These are phyloP conservation scores for Leptopilina drosophilae DNA, from an alignment of 2,888 invertebrate species.

Conservation along the genomic window DNA sequence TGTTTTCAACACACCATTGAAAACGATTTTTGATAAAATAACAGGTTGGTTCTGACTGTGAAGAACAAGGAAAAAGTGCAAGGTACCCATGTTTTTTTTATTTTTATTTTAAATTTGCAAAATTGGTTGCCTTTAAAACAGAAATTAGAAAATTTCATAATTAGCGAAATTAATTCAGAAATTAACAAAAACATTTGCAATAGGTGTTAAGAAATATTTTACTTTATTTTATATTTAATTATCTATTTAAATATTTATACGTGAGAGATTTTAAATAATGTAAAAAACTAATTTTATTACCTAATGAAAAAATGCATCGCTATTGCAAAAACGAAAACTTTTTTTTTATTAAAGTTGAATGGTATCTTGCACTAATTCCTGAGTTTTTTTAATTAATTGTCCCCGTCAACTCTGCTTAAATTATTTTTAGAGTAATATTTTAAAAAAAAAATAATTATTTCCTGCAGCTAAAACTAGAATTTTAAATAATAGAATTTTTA, in stretches of 20 bases:
- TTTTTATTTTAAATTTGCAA: neutral
- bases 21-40: slow-evolving; percentile 60
- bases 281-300: too few relatives aligned
- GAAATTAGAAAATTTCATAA: too few relatives aligned
- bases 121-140: too few relatives aligned
- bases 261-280: too few relatives aligned
- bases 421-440: neutral
- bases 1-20: slow-evolving; percentile 52
- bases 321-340: neutral
- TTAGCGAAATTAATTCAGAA: neutral
- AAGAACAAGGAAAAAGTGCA: slow-evolving; percentile 30
- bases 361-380: slow-evolving; percentile 12
- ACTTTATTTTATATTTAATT: too few relatives aligned
- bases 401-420: neutral
- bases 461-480: neutral
- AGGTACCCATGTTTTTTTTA: neutral
- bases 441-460: neutral
- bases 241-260: too few relatives aligned
- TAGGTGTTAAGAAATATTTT: too few relatives aligned
- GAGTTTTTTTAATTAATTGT: neutral
- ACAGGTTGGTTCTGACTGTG: slow-evolving; percentile 64
- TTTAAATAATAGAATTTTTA: neutral
- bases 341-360: neutral
- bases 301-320: neutral
- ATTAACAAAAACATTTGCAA: neutral